Conservation (phyloP, 1,140 invertebrate species). For the Venturia canescens region DNA sequence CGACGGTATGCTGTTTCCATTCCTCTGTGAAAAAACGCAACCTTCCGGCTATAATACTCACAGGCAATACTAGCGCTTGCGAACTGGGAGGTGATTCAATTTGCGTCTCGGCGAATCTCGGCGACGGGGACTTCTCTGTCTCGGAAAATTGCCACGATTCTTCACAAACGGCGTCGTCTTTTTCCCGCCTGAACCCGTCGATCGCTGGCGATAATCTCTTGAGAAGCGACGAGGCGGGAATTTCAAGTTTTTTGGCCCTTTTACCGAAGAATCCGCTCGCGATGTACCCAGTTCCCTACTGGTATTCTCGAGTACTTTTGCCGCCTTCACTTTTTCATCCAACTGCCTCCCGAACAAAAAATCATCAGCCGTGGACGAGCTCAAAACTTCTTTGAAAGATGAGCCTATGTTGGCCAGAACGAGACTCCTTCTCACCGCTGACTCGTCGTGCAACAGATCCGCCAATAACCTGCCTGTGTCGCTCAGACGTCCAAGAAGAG, state of each 20-base stretch:
- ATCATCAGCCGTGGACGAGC: neutral
- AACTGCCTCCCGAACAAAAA: slow-evolving; percentile 1
- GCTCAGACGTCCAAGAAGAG: slow-evolving; percentile 37
- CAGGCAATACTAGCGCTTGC: neutral
- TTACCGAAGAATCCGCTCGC: neutral
- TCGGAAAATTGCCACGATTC: neutral
- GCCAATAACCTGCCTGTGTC: slow-evolving; percentile 35
- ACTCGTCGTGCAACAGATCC: slow-evolving; percentile 35
- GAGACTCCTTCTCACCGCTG: no score
- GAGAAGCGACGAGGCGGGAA: neutral
- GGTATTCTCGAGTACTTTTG: slow-evolving; percentile 6
- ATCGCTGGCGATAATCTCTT: neutral
- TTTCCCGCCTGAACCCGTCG: slow-evolving; percentile 7
- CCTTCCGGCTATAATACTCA: slow-evolving; percentile 17
- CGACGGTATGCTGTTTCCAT: neutral
- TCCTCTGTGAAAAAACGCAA: neutral
- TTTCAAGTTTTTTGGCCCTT: slow-evolving; percentile 18
- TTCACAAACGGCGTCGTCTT: neutral
- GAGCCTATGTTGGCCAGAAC: neutral
- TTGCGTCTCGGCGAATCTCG: neutral
- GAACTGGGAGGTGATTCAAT: neutral
- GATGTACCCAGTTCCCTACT: slow-evolving; percentile 14
- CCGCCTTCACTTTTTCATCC: no score
- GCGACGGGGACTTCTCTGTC: neutral
- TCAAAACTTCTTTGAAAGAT: slow-evolving; percentile 25